A percentile compares a stretch with the other conserved stretches of the same genome.
Evolutionary conservation across 2,113 vertebrate genomes (phyloP).

Genomic region (Stegastes partitus): DNA sequence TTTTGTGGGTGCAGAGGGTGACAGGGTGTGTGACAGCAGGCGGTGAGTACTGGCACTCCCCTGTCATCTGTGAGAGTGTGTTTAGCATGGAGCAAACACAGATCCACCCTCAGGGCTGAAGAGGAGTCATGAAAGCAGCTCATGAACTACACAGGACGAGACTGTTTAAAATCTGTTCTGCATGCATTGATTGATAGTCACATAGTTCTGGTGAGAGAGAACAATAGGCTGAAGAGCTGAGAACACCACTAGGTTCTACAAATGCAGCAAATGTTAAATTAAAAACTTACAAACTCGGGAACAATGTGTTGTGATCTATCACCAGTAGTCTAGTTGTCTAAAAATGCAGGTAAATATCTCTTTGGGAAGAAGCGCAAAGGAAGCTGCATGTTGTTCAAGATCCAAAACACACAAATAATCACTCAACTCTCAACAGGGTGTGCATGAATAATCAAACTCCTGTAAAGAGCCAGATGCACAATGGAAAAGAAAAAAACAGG

Average conservation of each 20-base stretch:
- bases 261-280: no score
- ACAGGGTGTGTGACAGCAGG: conserved; percentile 34
- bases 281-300: no score
- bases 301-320: no score
- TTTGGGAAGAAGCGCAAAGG: no score
- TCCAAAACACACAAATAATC: no score
- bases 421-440: no score
- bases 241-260: neutral
- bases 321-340: no score
- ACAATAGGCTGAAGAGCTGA: neutral
- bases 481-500: no score
- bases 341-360: no score
- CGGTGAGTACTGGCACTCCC: neutral
- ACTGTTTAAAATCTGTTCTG: neutral
- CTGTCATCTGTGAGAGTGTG: conserved; percentile 33
- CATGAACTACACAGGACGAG: neutral
- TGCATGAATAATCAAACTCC: no score
- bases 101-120: conserved; percentile 39
- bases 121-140: conserved; percentile 10
- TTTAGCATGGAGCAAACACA: conserved; percentile 33
- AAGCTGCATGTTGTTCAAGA: no score
- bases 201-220: neutral
- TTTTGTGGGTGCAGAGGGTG: conserved; percentile 44
- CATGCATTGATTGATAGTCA: neutral
- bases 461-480: no score